Base-by-base conservation (phyloP, 2,888 invertebrate species). In the Stenodera caucasica region DNA sequence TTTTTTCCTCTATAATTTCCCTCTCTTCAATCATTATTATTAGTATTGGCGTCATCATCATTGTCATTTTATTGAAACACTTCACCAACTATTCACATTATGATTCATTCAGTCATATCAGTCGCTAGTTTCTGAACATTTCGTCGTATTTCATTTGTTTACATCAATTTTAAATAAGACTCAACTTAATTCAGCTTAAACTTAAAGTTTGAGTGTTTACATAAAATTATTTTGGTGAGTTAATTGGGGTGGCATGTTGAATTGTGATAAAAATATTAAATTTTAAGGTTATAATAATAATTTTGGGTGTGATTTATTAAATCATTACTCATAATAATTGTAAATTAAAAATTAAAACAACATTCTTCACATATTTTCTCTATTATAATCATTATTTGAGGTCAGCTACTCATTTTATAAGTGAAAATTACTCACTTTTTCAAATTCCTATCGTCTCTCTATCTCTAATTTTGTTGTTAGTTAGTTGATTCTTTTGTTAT, bases 61-160 rank as follows among this genome's bases (percentile, higher is more conserved):
- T 40, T 21, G 21, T 40, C 40, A 40, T 40, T 21, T 40, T 21
- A 40, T 18, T 18, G 18, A 11, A 52, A 14, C 33, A 50, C 52
- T 15, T 35, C 37, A 15, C 14, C 8, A 29, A 29, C 18, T 23
- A 40, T 11, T 26, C 11, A 51, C 49, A 14, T 58, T 55, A 58
- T 55, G 56, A 62, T 58, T 62, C 58, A 62, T 58, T 62, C 58
- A 62, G 62, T 62, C 49, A 56, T n/a, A n/a, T n/a, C n/a, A n/a
- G n/a, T n/a, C n/a, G n/a, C n/a, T n/a, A n/a, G n/a, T n/a, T n/a
- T n/a, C n/a, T n/a, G n/a, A n/a, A n/a, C n/a, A n/a, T n/a, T n/a
- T n/a, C n/a, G n/a, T n/a, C n/a, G n/a, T n/a, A n/a, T n/a, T n/a
- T n/a, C n/a, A n/a, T n/a, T n/a, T n/a, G n/a, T n/a, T n/a, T n/a